Base-by-base conservation (phyloP, 2,797 vertebrate genomes). In the Dendrocincla tyrannina region DNA sequence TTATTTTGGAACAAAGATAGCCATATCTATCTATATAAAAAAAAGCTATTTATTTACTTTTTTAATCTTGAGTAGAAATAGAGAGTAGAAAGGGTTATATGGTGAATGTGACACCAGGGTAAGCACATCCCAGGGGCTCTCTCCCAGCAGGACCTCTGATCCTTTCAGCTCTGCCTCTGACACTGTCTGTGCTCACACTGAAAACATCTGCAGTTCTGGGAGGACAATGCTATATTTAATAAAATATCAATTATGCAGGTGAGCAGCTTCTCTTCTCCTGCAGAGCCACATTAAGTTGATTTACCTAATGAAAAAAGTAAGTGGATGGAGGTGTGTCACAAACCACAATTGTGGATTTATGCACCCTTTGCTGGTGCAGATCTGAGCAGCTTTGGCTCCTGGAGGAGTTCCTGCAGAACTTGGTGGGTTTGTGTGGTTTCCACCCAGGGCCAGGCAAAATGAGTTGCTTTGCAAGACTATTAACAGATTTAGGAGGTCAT, bases 401-500 rank as follows among this genome's bases (percentile, higher is more conserved):
- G 53, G 14, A 92, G 64, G 60, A 91, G 85, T 83, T 95, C 86
- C 81, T 87, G 49, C 33, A 79, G 84, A 74, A 82, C n/a, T 87
- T 0, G 0, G 74, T 46, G 72, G 72, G 60, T 85, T 77, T 75
- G 44, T 11, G 13, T 28, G 68, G 53, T 78, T 96, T 80, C 60
- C 53, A 94, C 41, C 20, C 63, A 69, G 30, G 32, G 75, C 68
- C 87, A 96, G 95, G 66, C 58, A 93, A 92, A 96, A 88, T 8
- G 35, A 91, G 50, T 32, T 0, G 0, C 60, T 73, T 50, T 90
- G 80, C 41, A 70, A 58, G 89, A 52, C 86, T 87, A 86, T 56
- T 49, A 91, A 94, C 66, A 92, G 92, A 94, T 92, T 93, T 83
- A 92, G 84, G 67, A 91, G 88, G 77, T 80, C 32, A 85, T 84